A percentile compares a stretch with the other conserved stretches of the same genome.
These are phyloP conservation scores for Microcebus griseorufus DNA, from an alignment of 2,113 vertebrate genomes.

Conservation along the genomic window DNA sequence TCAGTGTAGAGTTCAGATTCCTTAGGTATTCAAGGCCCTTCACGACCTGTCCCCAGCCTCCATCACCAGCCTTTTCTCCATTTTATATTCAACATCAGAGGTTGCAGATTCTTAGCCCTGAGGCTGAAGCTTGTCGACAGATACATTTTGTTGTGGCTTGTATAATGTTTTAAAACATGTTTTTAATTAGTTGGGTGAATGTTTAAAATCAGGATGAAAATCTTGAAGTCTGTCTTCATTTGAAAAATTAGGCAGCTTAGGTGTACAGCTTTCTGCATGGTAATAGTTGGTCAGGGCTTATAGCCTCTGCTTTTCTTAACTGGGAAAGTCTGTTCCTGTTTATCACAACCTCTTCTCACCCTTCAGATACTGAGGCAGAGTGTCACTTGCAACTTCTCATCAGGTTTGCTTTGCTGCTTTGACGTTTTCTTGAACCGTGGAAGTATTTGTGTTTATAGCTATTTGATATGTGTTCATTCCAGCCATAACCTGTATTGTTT, in stretches of 20 bases:
- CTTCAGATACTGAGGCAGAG: neutral
- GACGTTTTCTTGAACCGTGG: neutral
- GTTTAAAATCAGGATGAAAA: slow-evolving; percentile 39
- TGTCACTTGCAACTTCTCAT: neutral
- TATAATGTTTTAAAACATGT: slow-evolving; percentile 13
- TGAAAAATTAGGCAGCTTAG: neutral
- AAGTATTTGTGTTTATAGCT: slow-evolving; percentile 24
- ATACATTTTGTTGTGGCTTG: neutral
- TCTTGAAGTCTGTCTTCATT: slow-evolving; percentile 12
- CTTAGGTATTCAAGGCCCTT: neutral
- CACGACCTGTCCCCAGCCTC: neutral
- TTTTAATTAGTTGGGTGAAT: slow-evolving; percentile 26
- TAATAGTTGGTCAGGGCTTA: neutral
- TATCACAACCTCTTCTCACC: neutral
- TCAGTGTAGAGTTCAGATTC: neutral
- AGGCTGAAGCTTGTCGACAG: neutral
- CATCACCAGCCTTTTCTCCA: neutral
- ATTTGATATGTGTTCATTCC: neutral
- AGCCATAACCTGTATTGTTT: neutral
- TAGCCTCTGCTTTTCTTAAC: neutral
- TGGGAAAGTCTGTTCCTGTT: neutral
- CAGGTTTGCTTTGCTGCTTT: neutral
- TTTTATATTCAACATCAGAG: neutral
- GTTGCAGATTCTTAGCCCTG: neutral
- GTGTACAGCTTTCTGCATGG: neutral